Evolutionary conservation across 2,888 invertebrate species (phyloP).

Genomic region (Aleiodes testaceus): DNA sequence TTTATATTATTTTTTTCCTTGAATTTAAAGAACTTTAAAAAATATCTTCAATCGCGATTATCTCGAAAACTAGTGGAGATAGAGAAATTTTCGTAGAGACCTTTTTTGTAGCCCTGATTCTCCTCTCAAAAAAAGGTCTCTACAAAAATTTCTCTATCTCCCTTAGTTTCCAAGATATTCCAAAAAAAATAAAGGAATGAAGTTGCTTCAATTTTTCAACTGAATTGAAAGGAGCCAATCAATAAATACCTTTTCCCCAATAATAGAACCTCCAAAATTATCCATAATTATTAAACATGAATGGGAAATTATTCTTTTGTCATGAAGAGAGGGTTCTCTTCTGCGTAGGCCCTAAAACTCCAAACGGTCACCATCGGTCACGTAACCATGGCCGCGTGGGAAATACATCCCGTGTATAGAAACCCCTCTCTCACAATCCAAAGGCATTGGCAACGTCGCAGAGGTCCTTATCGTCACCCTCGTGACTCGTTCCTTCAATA

Average conservation of each 20-base stretch:
- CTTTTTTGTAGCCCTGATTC: no score
- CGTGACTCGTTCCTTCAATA: slow-evolving; percentile 45
- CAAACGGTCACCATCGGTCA: slow-evolving; percentile 22
- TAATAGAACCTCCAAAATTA: neutral
- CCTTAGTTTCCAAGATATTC: no score
- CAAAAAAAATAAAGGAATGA: neutral
- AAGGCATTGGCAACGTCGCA: slow-evolving; percentile 52
- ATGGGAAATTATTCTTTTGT: slow-evolving; percentile 30
- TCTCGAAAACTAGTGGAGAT: no score
- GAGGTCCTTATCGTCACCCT: slow-evolving; percentile 53
- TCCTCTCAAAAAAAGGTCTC: no score
- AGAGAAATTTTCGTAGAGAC: no score
- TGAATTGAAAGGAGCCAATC: no score
- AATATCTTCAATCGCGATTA: no score
- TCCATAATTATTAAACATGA: slow-evolving; percentile 14
- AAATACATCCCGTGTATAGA: slow-evolving; percentile 2
- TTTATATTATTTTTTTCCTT: neutral
- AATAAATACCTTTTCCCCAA: no score
- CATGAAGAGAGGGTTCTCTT: slow-evolving; percentile 5
- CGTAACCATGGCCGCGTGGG: slow-evolving; percentile 10
- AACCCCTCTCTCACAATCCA: neutral
- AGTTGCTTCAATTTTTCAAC: no score
- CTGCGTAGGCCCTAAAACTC: neutral
- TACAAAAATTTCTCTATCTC: no score
- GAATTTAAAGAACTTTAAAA: neutral